Evolutionary conservation across 2,113 vertebrate species (phyloP).

Genomic region (Manacus vitellinus): DNA sequence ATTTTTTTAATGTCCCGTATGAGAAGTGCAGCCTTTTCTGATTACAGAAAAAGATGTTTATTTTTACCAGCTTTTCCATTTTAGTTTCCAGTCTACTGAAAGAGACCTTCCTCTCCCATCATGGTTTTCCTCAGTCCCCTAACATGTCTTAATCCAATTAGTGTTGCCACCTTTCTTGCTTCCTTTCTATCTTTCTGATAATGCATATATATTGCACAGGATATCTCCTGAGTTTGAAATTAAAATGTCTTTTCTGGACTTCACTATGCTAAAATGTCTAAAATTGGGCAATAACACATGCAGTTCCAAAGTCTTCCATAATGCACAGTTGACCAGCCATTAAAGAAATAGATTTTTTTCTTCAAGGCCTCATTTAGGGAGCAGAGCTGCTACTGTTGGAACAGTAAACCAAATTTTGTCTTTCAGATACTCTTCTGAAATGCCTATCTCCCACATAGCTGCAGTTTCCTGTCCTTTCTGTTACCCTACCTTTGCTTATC

Average conservation of each 20-base stretch:
- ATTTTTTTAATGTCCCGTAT: neutral
- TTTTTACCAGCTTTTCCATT: neutral
- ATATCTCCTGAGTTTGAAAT: neutral
- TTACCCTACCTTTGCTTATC: neutral
- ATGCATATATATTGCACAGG: neutral
- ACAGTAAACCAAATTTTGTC: neutral
- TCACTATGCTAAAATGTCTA: neutral
- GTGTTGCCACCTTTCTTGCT: neutral
- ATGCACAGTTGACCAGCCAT: neutral
- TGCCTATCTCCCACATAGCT: neutral
- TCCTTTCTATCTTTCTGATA: neutral
- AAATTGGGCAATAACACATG: neutral
- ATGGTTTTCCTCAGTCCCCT: neutral
- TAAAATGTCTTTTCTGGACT: neutral
- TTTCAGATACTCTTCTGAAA: neutral
- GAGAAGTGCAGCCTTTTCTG: neutral
- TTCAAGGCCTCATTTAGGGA: neutral
- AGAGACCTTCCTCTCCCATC: neutral
- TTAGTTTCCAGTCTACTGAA: neutral
- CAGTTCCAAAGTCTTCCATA: neutral
- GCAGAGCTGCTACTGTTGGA: neutral
- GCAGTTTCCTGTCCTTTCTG: neutral
- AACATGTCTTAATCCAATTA: neutral
- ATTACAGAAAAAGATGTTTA: neutral
- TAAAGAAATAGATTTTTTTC: neutral